Conservation (phyloP, 2,113 vertebrate species). For the Danio rerio region GRCz12tu NC_133178.1:22483501-22484000, state of each 20-base stretch:
- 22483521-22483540: constrained; percentile 39
- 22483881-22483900: constrained; percentile 51
- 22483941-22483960: constrained; percentile 89
- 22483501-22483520: constrained; percentile 42
- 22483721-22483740: constrained; percentile 52
- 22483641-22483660: constrained; percentile 27
- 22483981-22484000: constrained; percentile 79
- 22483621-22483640: background rate
- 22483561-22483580: constrained; percentile 10
- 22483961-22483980: constrained; percentile 90
- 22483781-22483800: constrained; percentile 78
- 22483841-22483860: constrained; percentile 86
- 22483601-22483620: background rate
- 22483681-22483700: constrained; percentile 54
- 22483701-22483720: constrained; percentile 53
- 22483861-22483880: constrained; percentile 79
- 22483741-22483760: constrained; percentile 68
- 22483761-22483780: constrained; percentile 73
- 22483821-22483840: constrained; percentile 80
- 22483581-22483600: background rate
- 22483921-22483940: constrained; percentile 93
- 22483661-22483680: constrained; percentile 39
- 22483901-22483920: constrained; percentile 75
- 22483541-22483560: constrained; percentile 27
- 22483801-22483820: constrained; percentile 77